phyloP scores from a whole-genome alignment of 2,113 vertebrate species.

The Plestiodon gilberti region DNA sequence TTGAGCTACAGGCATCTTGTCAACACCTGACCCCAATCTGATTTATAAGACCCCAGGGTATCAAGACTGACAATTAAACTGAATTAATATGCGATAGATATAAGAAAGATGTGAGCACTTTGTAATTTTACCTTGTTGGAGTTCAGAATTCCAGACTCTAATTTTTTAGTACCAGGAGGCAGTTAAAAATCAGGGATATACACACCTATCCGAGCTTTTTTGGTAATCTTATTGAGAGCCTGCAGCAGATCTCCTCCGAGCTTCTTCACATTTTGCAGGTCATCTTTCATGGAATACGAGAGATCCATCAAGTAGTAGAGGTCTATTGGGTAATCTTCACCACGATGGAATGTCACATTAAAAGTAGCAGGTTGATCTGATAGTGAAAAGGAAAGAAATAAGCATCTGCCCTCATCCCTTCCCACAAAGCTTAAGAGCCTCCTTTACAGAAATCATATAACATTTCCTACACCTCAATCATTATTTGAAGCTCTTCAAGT shows the following conservation, averaged over 20 bases:
- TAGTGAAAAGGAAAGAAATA: neutral
- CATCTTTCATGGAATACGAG: slow-evolving; percentile 95
- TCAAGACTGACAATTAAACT: neutral
- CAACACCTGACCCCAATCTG: neutral
- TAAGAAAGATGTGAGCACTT: neutral
- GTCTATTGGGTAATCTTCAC: slow-evolving; percentile 91
- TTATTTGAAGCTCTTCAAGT: no score
- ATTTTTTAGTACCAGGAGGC: accelerated
- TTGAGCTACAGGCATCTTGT: no score
- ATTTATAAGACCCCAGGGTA: neutral
- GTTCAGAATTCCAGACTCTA: neutral
- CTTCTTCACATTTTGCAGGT: slow-evolving; percentile 87
- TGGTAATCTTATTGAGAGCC: slow-evolving; percentile 82
- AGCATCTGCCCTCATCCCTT: neutral
- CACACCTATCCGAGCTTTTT: slow-evolving; percentile 85
- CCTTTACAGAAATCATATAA: neutral
- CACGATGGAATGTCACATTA: slow-evolving; percentile 82
- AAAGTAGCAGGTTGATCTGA: slow-evolving; percentile 80
- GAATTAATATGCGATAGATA: neutral
- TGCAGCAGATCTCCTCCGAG: slow-evolving; percentile 84
- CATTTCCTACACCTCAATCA: neutral
- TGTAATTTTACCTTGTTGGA: neutral
- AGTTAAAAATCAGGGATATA: accelerated
- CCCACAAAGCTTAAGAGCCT: neutral
- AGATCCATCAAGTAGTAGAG: slow-evolving; percentile 99